phyloP scores from a whole-genome alignment of 1,140 invertebrate genomes.

The Atta texana region DNA sequence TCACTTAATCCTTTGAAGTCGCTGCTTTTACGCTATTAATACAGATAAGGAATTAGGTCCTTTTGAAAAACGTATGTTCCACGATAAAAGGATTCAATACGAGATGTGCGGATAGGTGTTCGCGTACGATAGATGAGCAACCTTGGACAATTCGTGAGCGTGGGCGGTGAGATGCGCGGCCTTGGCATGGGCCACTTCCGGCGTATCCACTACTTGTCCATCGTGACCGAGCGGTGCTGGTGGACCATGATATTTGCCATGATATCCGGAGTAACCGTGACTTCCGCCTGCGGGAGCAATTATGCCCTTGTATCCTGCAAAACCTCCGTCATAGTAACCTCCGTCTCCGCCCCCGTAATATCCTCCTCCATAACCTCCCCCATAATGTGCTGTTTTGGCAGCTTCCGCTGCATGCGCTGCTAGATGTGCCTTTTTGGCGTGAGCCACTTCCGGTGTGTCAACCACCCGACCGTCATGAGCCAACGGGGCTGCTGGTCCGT shows the following conservation, averaged over 20 bases:
- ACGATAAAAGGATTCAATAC: conserved; percentile 40
- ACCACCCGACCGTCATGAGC: conserved; percentile 86
- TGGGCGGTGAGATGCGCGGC: conserved; percentile 87
- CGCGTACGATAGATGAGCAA: conserved; percentile 68
- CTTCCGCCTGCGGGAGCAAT: background rate
- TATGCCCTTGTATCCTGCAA: background rate
- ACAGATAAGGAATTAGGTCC: background rate
- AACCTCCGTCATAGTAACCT: background rate
- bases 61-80: background rate
- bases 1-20: background rate
- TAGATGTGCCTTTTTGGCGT: conserved; percentile 87
- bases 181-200: conserved; percentile 86
- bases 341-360: conserved; percentile 63
- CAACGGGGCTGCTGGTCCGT: conserved; percentile 84
- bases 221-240: conserved; percentile 78
- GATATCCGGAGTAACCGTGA: conserved; percentile 64
- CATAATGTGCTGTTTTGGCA: conserved; percentile 63
- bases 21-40: background rate
- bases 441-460: conserved; percentile 88
- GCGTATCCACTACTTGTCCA: conserved; percentile 77
- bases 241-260: conserved; percentile 78
- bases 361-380: conserved; percentile 80
- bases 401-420: conserved; percentile 86
- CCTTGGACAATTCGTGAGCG: conserved; percentile 84
- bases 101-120: conserved; percentile 29